Evolutionary conservation across 2,888 invertebrate genomes (phyloP).

Genomic region (Metallyticus violacea): DNA sequence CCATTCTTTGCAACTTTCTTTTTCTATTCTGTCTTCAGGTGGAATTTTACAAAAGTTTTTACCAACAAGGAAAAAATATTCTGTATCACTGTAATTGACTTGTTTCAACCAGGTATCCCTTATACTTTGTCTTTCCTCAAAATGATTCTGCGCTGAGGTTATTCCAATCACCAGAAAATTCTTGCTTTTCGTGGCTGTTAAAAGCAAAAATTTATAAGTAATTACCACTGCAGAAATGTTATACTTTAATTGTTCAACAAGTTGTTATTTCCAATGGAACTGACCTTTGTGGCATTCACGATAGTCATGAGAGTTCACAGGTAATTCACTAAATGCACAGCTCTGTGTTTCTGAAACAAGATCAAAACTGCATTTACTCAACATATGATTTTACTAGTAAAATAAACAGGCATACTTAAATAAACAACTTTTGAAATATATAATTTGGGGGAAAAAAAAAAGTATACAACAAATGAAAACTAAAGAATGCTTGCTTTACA

Average conservation of each 20-base stretch:
- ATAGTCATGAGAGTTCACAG: neutral
- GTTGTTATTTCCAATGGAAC: neutral
- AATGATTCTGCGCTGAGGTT: constrained; percentile 25
- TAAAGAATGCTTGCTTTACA: no score
- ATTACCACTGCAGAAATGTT: neutral
- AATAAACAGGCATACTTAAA: no score
- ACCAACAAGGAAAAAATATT: constrained; percentile 36
- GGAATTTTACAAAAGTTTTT: constrained; percentile 34
- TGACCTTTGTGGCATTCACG: neutral
- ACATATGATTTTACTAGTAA: no score
- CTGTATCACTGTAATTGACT: constrained; percentile 23
- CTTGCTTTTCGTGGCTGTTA: neutral
- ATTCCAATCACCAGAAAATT: constrained; percentile 21
- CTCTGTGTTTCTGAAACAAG: neutral
- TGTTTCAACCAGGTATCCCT: constrained; percentile 37
- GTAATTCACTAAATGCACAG: neutral
- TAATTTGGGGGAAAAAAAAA: no score
- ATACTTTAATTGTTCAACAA: no score
- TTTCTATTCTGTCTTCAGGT: constrained; percentile 30
- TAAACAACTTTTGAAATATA: no score
- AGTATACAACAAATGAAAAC: no score
- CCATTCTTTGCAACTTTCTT: constrained; percentile 31
- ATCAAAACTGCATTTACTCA: no score
- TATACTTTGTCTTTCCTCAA: constrained; percentile 29
- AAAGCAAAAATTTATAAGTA: neutral